Evolutionary conservation across 2,888 invertebrate species (phyloP), one percentile per base, ranked within the genome.

Genomic region (Coelinius sp.): DNA sequence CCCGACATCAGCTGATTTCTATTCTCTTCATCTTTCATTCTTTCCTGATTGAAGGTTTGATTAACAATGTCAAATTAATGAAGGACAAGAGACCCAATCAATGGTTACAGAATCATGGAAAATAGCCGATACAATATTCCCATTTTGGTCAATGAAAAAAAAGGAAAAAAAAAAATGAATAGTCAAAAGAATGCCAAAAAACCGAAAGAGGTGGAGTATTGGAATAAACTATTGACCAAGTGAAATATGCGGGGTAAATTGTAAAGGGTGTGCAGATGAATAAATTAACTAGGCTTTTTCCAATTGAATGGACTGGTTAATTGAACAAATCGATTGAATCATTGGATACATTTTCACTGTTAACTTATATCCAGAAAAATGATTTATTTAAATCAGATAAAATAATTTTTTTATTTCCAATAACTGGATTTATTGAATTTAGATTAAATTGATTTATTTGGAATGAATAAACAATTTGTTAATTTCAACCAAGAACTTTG

Each of bases 241-340:
- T 1, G 20, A 31, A 31, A 17, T 5, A 27, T n/a, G 56, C 7
- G 31, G 20, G 14, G 35, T 31, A 59, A 31, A 31, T 59, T 59
- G 31, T 10, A 14, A 35, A 35, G 59, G 31, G 31, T 4, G 8
- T 7, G 7, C 59, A 3, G n/a, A 17, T 59, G 59, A 59, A 59
- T 59, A 35, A 59, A 59, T 59, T 59, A 59, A 1, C 14, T 31
- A 17, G 14, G 17, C 20, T 59, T 31, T 59, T 35, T 35, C 25
- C 59, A 27, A 35, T 31, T 59, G 31, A 59, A 59, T 17, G 20
- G 31, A 17, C 12, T 22, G 17, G 59, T 59, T 59, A 59, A 59
- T 59, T 59, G 35, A 59, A 35, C 59, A 59, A 35, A 35, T 59
- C 59, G 20, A 59, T 59, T 31, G 17, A 59, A 59, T 35, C 22